Evolutionary conservation across 2,797 vertebrate species (phyloP).

Genomic region (Hydrolagus colliei): DNA sequence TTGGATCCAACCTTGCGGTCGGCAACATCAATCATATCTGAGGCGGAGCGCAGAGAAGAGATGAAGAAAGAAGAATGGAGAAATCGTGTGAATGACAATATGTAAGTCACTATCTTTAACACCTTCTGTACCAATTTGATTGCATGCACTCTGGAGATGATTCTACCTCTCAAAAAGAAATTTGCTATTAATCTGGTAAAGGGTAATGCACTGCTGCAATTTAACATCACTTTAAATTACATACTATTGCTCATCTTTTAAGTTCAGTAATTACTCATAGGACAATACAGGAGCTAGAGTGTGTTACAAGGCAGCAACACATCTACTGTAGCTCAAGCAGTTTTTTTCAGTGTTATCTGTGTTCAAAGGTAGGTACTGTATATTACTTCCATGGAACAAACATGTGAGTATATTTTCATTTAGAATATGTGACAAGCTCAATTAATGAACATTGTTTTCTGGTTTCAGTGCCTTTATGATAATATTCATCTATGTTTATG

Average conservation of each 20-base stretch:
- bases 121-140: background rate
- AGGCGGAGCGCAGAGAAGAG: slow-evolving; percentile 56
- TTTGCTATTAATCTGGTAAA: background rate
- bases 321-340: too few relatives aligned
- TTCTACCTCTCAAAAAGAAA: background rate
- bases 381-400: too few relatives aligned
- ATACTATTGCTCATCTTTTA: background rate
- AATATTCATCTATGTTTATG: too few relatives aligned
- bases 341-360: too few relatives aligned
- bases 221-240: background rate
- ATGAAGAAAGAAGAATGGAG: slow-evolving; percentile 49
- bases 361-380: too few relatives aligned
- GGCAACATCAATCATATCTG: slow-evolving; percentile 59
- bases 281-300: background rate
- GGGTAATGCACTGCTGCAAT: slow-evolving; percentile 1
- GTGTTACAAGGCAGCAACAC: too few relatives aligned
- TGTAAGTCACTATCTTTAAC: slow-evolving; percentile 51
- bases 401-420: too few relatives aligned
- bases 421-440: too few relatives aligned
- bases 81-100: slow-evolving; percentile 48
- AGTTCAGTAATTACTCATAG: background rate
- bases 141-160: background rate
- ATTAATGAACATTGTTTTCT: too few relatives aligned
- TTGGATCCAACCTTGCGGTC: slow-evolving; percentile 65
- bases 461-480: too few relatives aligned